Evolutionary conservation across 2,797 vertebrate species (phyloP).

Genomic region (Phoeniculus purpureus): DNA sequence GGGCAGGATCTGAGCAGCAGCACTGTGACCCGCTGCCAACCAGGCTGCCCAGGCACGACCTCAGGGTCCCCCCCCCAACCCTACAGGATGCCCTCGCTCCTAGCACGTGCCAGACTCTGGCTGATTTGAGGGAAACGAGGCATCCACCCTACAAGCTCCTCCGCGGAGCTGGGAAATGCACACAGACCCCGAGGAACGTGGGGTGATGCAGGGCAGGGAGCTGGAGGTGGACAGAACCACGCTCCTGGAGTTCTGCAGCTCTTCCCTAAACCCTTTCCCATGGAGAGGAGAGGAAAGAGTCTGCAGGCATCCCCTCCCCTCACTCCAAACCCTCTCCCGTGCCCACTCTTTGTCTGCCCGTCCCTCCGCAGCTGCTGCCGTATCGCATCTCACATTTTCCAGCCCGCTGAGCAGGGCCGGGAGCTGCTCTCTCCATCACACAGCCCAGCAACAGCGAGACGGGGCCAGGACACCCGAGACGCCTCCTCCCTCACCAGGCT

Average conservation of each 20-base stretch:
- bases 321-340: constrained; percentile 21
- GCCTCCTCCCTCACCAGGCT: neutral
- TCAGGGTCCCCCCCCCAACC: neutral
- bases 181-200: accelerated
- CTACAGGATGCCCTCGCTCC: neutral
- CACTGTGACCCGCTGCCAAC: neutral
- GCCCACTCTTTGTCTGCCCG: constrained; percentile 59
- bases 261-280: neutral
- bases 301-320: constrained; percentile 35
- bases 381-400: constrained; percentile 76
- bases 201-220: neutral
- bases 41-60: neutral
- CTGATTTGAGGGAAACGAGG: neutral
- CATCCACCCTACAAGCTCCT: neutral
- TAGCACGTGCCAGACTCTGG: neutral
- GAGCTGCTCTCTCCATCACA: constrained; percentile 49
- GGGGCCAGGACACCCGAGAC: constrained; percentile 34
- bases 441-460: neutral
- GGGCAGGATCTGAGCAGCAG: neutral
- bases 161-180: neutral
- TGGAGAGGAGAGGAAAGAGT: neutral
- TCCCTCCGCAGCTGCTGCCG: constrained; percentile 60
- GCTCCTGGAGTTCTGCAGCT: accelerated
- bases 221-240: neutral
- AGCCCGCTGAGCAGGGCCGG: constrained; percentile 51